Conservation (phyloP, 2,113 vertebrate species). For the Panthera leo region DNA sequence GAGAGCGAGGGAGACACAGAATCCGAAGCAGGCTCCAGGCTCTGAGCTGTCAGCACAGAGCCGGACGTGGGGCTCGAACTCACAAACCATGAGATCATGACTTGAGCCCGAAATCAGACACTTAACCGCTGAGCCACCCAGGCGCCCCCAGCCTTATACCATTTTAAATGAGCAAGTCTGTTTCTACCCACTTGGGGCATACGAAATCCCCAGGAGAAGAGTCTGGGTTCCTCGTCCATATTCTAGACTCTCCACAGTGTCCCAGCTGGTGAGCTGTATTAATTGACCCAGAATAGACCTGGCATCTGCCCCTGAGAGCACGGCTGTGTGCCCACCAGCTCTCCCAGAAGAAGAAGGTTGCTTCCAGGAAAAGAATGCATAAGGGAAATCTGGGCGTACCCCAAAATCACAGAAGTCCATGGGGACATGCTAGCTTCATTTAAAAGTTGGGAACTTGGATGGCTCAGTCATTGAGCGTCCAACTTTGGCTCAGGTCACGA, state of each 20-base stretch:
- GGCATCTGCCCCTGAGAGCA: background rate
- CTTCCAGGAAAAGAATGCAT: background rate
- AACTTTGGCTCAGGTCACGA: too few species aligned
- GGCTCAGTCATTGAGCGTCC: too few species aligned
- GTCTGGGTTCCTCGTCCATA: background rate
- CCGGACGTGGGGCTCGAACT: fast-evolving
- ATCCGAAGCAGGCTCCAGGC: too few species aligned
- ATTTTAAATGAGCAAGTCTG: background rate
- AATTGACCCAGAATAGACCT: background rate
- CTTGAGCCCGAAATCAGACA: too few species aligned
- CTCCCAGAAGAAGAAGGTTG: background rate
- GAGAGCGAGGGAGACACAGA: too few species aligned
- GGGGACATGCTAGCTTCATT: background rate
- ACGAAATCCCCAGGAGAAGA: background rate
- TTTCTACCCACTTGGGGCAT: background rate
- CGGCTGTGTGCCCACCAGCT: fast-evolving
- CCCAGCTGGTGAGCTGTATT: background rate
- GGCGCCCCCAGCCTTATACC: too few species aligned
- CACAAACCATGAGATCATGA: too few species aligned
- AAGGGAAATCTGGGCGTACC: background rate
- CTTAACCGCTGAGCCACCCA: too few species aligned
- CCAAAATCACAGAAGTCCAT: background rate
- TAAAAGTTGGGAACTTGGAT: background rate
- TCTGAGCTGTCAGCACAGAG: too few species aligned
- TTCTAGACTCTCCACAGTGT: background rate